Base-by-base conservation (phyloP, 2,797 vertebrate species). In the Phyllotis vaccarum region DNA sequence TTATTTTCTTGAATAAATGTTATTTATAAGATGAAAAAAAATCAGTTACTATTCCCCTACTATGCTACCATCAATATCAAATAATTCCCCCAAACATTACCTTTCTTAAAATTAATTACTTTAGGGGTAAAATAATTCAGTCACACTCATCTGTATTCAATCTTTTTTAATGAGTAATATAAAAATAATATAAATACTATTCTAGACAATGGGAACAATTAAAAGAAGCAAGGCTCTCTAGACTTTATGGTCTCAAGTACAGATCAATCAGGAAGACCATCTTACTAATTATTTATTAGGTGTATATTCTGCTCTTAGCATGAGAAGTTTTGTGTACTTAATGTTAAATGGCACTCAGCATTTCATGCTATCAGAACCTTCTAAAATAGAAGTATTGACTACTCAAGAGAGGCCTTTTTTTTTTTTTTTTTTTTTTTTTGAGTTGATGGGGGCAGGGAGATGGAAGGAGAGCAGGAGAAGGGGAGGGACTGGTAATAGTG, bases 1-100 rank as follows among this genome's bases (percentile, higher is more conserved):
- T 49, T 92, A 31, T 66, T 40, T 37, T 60, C 14, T 81, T 40
- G 22, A 40, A 9, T 74, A 91, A 81, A 46, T 17, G 3, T 9
- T 43, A 54, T 21, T 93, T 72, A 19, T 16, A 58, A 82, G 22
- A 37, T 93, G 22, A 34, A 93, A 93, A 58, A 95, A 91, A 31
- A 46, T 11, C 11, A 74, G 49, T 21, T 74, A 81, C 24, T 29
- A 90, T 43, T 56, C 78, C 17, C 11, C 68, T 31, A n/a, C 58
- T 89, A 14, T 83, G 27, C 24, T 56, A 91, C 72, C 2, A n/a
- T 52, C 40, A 76, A 91, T 62, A 12, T 49, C 76, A 79, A 86
- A 7, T 24, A 91, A 80, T 83, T 90, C 24, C 87, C 10, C 76
- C 83, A 86, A 80, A 24, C 81, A 93, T 56, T 10, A 95, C 31